Percentiles rank a stretch among this genome's conserved stretches.
phyloP scores from a whole-genome alignment of 2,888 invertebrate species.

The Xestobium rufovillosum region DNA sequence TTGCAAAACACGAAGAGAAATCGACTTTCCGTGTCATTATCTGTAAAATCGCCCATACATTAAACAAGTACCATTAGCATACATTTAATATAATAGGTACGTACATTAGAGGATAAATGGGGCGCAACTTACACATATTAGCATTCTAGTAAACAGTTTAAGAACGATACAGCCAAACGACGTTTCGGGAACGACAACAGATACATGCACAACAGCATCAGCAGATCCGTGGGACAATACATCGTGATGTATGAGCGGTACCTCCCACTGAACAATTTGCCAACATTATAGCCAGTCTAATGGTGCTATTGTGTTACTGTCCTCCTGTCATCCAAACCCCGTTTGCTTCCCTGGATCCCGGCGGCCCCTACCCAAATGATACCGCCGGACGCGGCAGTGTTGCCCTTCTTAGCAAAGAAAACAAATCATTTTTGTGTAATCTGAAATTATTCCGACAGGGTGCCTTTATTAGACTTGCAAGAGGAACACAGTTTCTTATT shows the following conservation, averaged over 20 bases:
- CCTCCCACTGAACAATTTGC: slow-evolving; percentile 45
- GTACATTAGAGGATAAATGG: slow-evolving; percentile 2
- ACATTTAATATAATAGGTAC: slow-evolving; percentile 1
- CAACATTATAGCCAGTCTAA: slow-evolving; percentile 44
- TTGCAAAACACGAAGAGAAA: too few species aligned
- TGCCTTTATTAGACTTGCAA: too few species aligned
- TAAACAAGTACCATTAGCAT: not conserved
- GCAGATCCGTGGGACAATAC: slow-evolving; percentile 38
- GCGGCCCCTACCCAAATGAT: too few species aligned
- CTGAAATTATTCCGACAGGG: too few species aligned
- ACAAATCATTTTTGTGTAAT: too few species aligned
- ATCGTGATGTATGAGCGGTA: slow-evolving; percentile 40
- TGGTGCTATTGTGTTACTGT: slow-evolving; percentile 38
- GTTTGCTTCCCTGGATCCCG: not conserved
- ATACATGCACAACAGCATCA: slow-evolving; percentile 26
- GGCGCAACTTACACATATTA: not conserved
- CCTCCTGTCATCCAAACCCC: slow-evolving; percentile 5
- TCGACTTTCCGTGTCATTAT: too few species aligned
- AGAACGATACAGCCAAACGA: not conserved
- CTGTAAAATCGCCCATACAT: not conserved
- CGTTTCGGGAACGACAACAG: not conserved
- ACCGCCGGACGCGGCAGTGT: not conserved
- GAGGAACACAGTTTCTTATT: too few species aligned
- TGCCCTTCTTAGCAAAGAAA: too few species aligned
- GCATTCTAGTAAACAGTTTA: slow-evolving; percentile 2